Percentiles rank a stretch among this genome's conserved stretches.
Evolutionary conservation across 2,113 vertebrate genomes (phyloP).

Genomic region (Myotis yumanensis): DNA sequence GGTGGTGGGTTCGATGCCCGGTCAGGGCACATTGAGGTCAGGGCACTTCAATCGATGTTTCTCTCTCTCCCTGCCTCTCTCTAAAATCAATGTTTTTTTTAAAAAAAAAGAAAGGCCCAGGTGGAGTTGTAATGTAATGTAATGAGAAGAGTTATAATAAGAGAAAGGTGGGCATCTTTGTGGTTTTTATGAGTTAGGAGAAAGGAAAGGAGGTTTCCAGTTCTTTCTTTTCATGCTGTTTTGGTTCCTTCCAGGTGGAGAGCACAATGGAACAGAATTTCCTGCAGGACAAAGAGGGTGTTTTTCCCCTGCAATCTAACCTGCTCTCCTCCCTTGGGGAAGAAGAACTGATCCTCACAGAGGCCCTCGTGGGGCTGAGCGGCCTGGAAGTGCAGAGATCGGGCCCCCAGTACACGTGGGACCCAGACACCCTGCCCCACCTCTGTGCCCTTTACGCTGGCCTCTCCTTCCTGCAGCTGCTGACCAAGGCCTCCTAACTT

Average conservation of each 20-base stretch:
- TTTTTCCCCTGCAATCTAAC: background rate
- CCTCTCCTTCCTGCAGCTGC: slow-evolving; percentile 61
- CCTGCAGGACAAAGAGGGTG: fast-evolving
- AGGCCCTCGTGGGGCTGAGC: slow-evolving; percentile 70
- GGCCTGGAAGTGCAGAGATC: slow-evolving; percentile 75
- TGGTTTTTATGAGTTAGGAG: background rate
- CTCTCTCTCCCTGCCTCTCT: background rate
- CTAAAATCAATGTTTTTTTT: background rate
- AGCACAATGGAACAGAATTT: slow-evolving; percentile 63
- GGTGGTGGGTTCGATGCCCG: background rate
- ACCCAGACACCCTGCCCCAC: background rate
- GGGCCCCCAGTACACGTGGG: slow-evolving; percentile 41
- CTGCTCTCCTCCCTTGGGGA: slow-evolving; percentile 59
- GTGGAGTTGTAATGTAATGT: background rate
- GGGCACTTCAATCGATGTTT: background rate
- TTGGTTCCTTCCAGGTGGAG: slow-evolving; percentile 73
- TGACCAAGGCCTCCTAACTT: slow-evolving; percentile 62
- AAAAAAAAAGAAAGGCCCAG: background rate
- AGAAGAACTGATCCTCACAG: slow-evolving; percentile 68
- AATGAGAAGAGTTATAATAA: background rate
- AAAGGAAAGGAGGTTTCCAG: background rate
- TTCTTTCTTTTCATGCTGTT: background rate
- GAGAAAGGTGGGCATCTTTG: background rate
- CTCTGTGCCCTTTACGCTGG: slow-evolving; percentile 71
- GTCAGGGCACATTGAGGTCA: background rate